Evolutionary conservation across 2,113 vertebrate species (phyloP).

Genomic region (Brachirus orientalis): DNA sequence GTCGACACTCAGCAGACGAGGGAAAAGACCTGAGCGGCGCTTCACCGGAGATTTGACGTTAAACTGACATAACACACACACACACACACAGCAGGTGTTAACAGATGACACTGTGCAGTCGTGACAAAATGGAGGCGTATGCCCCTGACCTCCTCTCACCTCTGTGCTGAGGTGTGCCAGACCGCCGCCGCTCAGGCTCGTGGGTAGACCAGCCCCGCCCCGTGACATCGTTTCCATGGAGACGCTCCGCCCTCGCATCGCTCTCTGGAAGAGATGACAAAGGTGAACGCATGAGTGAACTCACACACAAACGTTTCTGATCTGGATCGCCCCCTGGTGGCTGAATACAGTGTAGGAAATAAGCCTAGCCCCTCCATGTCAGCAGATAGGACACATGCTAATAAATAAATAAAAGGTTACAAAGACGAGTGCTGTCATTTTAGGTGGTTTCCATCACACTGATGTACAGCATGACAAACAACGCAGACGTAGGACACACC

Average conservation of each 20-base stretch:
- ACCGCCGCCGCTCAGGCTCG: conserved; percentile 91
- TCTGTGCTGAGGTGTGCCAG: conserved; percentile 86
- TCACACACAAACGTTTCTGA: background rate
- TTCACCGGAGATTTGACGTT: conserved; percentile 90
- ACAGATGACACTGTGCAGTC: no score
- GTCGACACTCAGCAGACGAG: conserved; percentile 90
- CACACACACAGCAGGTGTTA: background rate
- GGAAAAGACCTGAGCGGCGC: conserved; percentile 90
- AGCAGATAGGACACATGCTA: no score
- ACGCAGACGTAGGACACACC: conserved; percentile 79
- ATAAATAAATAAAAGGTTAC: no score
- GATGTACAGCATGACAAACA: background rate
- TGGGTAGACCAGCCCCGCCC: conserved; percentile 79
- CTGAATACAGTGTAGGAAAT: no score
- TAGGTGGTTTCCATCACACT: no score
- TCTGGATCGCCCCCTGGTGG: no score
- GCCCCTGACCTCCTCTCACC: conserved; percentile 74
- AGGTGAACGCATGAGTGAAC: background rate
- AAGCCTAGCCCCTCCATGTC: no score
- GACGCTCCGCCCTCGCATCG: conserved; percentile 93
- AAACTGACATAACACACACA: conserved; percentile 32
- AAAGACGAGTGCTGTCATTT: no score
- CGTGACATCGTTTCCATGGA: conserved; percentile 96
- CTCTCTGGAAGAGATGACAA: conserved; percentile 81
- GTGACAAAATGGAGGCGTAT: no score